These are phyloP conservation scores for Rhynchomys soricoides DNA, from an alignment of 2,113 vertebrate species.

Conservation along the genomic window DNA sequence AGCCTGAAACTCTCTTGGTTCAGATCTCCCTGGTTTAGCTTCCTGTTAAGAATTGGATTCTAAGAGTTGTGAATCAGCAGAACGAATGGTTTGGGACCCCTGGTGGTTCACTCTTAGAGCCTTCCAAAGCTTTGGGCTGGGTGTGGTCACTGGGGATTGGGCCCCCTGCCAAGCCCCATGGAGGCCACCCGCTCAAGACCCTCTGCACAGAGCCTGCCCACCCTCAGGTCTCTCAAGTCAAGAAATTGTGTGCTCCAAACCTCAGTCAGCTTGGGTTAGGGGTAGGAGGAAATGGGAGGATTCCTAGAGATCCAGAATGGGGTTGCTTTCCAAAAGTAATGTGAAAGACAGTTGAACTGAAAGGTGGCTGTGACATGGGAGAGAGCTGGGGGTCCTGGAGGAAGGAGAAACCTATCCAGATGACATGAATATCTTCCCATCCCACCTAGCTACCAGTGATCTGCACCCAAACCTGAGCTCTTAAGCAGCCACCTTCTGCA, in stretches of 20 bases:
- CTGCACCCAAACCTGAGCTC: slow-evolving; percentile 2
- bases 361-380: background rate
- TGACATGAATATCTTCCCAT: background rate
- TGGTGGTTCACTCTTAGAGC: slow-evolving; percentile 76
- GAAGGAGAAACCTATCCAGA: slow-evolving; percentile 4
- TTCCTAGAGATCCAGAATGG: slow-evolving; percentile 27
- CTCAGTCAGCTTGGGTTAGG: slow-evolving; percentile 44
- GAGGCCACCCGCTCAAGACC: slow-evolving; percentile 39
- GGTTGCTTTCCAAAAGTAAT: slow-evolving; percentile 73
- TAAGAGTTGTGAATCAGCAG: slow-evolving; percentile 77
- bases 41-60: slow-evolving; percentile 63
- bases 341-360: slow-evolving; percentile 58
- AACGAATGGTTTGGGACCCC: slow-evolving; percentile 82
- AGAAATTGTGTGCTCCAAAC: slow-evolving; percentile 13
- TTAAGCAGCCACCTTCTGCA: slow-evolving; percentile 61
- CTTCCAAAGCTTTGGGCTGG: slow-evolving; percentile 59
- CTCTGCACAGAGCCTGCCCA: slow-evolving; percentile 60
- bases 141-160: slow-evolving; percentile 81
- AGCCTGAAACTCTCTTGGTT: slow-evolving; percentile 66
- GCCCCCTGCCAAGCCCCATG: slow-evolving; percentile 65
- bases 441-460: background rate
- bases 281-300: background rate
- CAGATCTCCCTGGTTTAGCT: slow-evolving; percentile 41
- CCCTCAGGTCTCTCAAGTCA: slow-evolving; percentile 73
- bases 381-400: slow-evolving; percentile 3